Percentiles rank a stretch among this genome's conserved stretches.
These are phyloP conservation scores for Panzeria rudis DNA, from an alignment of 2,888 invertebrate genomes.

Conservation along the genomic window DNA sequence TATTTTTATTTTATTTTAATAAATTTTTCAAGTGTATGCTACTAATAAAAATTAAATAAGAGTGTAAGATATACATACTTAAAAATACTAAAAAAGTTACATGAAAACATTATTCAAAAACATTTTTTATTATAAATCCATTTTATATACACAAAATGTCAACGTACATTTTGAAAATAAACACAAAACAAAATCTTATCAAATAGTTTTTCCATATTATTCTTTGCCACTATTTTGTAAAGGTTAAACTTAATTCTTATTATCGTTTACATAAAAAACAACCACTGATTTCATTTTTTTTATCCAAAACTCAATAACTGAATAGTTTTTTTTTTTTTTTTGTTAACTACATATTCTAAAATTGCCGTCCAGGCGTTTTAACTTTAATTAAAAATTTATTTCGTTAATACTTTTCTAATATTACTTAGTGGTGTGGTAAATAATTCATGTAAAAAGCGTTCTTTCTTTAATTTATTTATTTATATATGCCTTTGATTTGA, in stretches of 20 bases:
- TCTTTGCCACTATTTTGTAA: slow-evolving; percentile 4
- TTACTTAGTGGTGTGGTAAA: slow-evolving; percentile 37
- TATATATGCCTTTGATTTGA: slow-evolving; percentile 17
- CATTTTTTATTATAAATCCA: slow-evolving; percentile 8
- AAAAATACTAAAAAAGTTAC: too few species aligned
- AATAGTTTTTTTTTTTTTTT: neutral
- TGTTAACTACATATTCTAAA: slow-evolving; percentile 48
- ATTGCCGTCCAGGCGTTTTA: slow-evolving; percentile 38
- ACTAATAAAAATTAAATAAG: too few species aligned
- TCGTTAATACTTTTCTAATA: slow-evolving; percentile 37
- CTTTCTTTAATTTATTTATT: slow-evolving; percentile 19
- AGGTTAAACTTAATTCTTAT: slow-evolving; percentile 28
- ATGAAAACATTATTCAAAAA: slow-evolving; percentile 26
- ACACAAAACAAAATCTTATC: slow-evolving; percentile 24
- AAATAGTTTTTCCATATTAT: slow-evolving; percentile 24
- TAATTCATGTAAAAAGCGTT: slow-evolving; percentile 46
- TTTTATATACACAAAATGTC: slow-evolving; percentile 25
- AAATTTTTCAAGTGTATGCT: too few species aligned
- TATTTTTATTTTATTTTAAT: too few species aligned
- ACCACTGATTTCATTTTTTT: slow-evolving; percentile 48
- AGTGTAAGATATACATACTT: too few species aligned
- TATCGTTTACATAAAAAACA: slow-evolving; percentile 71
- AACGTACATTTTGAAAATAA: slow-evolving; percentile 12
- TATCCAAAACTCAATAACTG: too few species aligned
- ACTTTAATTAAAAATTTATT: slow-evolving; percentile 28